Conservation (phyloP, 2,113 vertebrate genomes). For the Potamarius usumacintae region DNA sequence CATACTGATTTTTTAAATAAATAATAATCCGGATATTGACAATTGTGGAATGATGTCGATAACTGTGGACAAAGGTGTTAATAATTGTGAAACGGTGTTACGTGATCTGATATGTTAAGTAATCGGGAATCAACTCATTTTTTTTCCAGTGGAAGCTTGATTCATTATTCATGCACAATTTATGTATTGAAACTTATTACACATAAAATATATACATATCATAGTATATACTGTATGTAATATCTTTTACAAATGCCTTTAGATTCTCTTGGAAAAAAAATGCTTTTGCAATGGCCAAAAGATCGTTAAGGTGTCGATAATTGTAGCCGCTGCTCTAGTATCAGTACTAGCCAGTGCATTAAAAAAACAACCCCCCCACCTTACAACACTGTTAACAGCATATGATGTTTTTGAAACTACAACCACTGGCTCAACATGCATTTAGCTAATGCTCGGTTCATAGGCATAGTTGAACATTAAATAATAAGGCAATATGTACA, state of each 20-base stretch:
- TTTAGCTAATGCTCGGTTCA: background rate
- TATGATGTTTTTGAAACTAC: background rate
- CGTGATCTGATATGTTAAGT: too few relatives aligned
- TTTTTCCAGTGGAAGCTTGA: too few relatives aligned
- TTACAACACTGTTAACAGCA: background rate
- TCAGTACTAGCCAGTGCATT: background rate
- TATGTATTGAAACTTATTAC: slow-evolving; percentile 38
- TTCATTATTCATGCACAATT: too few relatives aligned
- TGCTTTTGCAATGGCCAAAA: too few relatives aligned
- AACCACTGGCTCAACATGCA: background rate
- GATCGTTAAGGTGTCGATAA: too few relatives aligned
- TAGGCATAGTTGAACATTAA: background rate
- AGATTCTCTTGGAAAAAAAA: slow-evolving; percentile 61
- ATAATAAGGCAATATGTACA: background rate
- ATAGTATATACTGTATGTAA: slow-evolving; percentile 53
- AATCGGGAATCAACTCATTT: too few relatives aligned
- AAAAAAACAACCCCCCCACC: background rate
- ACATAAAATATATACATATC: slow-evolving; percentile 65
- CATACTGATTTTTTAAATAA: too few relatives aligned
- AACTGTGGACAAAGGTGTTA: too few relatives aligned
- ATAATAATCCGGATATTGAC: too few relatives aligned
- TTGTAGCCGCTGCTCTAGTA: too few relatives aligned
- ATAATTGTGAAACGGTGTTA: too few relatives aligned
- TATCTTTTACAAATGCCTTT: slow-evolving; percentile 67
- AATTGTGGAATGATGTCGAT: too few relatives aligned